Evolutionary conservation across 2,888 invertebrate genomes (phyloP), one percentile per base, ranked within the genome.

Genomic region (Baronia brevicornis): DNA sequence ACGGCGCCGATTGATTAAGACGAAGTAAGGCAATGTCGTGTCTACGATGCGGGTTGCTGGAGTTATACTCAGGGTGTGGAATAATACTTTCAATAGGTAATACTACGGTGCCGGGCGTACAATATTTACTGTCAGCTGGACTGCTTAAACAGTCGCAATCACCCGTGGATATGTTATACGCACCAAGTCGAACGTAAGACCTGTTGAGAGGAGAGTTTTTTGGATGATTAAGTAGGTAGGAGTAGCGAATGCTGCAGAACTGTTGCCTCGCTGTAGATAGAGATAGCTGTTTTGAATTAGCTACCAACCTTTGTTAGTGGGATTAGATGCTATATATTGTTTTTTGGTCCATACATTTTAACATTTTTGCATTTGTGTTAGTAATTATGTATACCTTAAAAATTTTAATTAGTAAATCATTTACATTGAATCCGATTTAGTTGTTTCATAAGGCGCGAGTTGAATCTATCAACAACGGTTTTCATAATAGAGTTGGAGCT

Each of bases 31-130:
- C 43, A 5, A 43, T 37, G 8, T 43, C 43, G 23, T 42, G 23
- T 0, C 24, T 12, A 2, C 18, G 2, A 9, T 28, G 31, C 3
- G 1, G 2, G 21, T 28, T 32, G 3, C n/a, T 5, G 1, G 35
- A 33, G 7, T 56, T 44, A 43, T 75, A 78, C 6, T 54, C 43
- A 4, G 57, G 55, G 46, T 79, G 73, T 2, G 64, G 48, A 15
- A 69, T 57, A 13, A 56, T 52, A 28, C 54, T 45, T 20, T 50
- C 60, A 5, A 67, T 56, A 31, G 48, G 45, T 22, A 71, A 55
- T 18, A 48, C 43, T 60, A 57, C 4, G 55, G 54, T 32, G 1
- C 54, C 50, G 9, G 66, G 61, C 5, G 70, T 65, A 45, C 78
- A 78, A 13, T 52, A 56, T 5, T 48, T 46, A 10, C 48, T 54